A percentile compares a stretch with the other conserved stretches of the same genome.
These are phyloP conservation scores for Notothenia rossii DNA, from an alignment of 2,113 vertebrate species.

Conservation along the genomic window DNA sequence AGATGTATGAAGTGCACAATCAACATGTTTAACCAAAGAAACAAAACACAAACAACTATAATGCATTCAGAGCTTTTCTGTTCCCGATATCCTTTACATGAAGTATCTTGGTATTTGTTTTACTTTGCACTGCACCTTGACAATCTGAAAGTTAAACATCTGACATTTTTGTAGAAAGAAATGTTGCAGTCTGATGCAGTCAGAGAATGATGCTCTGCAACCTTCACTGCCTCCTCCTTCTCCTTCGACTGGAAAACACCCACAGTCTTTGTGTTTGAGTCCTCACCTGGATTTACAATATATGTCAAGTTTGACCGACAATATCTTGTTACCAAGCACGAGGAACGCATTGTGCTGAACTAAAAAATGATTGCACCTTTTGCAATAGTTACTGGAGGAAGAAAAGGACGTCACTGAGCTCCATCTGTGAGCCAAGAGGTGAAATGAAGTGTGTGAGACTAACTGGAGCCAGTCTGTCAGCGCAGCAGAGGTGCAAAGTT, in stretches of 20 bases:
- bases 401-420: neutral
- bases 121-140: neutral
- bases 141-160: neutral
- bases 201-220: neutral
- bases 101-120: neutral
- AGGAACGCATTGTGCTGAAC: neutral
- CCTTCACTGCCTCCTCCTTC: neutral
- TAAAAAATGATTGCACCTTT: neutral
- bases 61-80: neutral
- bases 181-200: neutral
- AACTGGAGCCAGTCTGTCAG: neutral
- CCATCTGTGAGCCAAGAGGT: neutral
- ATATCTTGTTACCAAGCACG: neutral
- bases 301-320: neutral
- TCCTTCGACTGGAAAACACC: neutral
- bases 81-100: neutral
- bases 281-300: neutral
- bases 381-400: neutral
- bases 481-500: neutral
- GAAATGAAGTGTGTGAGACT: neutral
- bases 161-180: neutral
- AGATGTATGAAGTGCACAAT: neutral
- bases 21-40: neutral
- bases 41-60: neutral
- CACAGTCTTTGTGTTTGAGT: neutral